Conservation (phyloP, 2,797 vertebrate species). For the Gobionotothen gibberifrons region DNA sequence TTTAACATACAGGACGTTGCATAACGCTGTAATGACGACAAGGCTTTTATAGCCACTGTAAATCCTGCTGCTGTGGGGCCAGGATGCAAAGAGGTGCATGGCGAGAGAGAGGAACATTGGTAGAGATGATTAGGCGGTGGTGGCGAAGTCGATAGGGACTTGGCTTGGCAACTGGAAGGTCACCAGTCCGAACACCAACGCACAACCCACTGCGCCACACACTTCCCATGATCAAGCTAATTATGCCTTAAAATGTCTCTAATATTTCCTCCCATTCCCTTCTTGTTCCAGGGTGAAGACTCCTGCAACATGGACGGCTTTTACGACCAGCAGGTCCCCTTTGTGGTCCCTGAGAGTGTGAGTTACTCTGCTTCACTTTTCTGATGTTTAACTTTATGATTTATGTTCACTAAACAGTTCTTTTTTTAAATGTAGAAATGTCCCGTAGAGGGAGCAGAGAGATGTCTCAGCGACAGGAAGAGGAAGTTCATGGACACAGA, state of each 20-base stretch:
- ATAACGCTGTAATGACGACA: slow-evolving; percentile 11
- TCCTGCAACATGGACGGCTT: slow-evolving; percentile 90
- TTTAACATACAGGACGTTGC: slow-evolving; percentile 5
- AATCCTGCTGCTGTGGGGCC: slow-evolving; percentile 13
- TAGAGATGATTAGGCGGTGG: too few relatives aligned
- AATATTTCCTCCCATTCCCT: neutral
- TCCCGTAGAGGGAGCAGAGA: slow-evolving; percentile 81
- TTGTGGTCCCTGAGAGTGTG: slow-evolving; percentile 87
- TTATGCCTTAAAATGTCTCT: neutral
- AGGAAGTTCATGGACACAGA: slow-evolving; percentile 92
- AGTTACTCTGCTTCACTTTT: slow-evolving; percentile 64
- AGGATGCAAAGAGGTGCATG: slow-evolving; percentile 3
- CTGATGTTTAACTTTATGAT: rapidly evolving
- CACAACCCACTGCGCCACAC: too few relatives aligned
- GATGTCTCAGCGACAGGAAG: slow-evolving; percentile 86
- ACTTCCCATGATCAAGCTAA: too few relatives aligned
- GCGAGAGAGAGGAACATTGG: neutral
- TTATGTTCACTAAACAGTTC: neutral
- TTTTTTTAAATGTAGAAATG: slow-evolving; percentile 66
- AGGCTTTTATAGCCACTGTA: slow-evolving; percentile 23
- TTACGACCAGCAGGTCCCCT: slow-evolving; percentile 96
- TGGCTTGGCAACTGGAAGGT: too few relatives aligned
- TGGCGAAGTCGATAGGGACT: too few relatives aligned
- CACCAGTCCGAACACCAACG: too few relatives aligned
- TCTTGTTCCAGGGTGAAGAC: slow-evolving; percentile 54